These are phyloP conservation scores for Antrozous pallidus DNA, from an alignment of 2,797 vertebrate species.

Conservation along the genomic window DNA sequence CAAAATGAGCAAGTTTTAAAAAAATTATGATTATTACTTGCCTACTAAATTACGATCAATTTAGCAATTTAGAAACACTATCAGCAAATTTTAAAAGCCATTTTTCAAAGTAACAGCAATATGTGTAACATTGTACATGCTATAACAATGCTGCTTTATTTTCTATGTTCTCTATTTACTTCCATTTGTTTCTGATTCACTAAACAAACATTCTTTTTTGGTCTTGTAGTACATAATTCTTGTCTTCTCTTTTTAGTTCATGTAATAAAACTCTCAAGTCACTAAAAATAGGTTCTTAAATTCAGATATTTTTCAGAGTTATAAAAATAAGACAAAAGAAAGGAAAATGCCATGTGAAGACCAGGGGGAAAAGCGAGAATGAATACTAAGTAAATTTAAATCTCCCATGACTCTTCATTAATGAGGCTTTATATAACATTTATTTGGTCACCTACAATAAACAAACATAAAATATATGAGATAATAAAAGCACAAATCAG, in stretches of 20 bases:
- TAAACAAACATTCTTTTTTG: conserved; percentile 41
- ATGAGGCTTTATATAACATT: background rate
- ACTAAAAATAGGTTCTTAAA: conserved; percentile 17
- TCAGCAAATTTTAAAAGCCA: conserved; percentile 59
- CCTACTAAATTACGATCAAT: conserved; percentile 56
- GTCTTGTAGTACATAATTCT: conserved; percentile 30
- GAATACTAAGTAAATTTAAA: conserved; percentile 22
- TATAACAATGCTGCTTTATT: conserved; percentile 41
- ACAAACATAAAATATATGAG: background rate
- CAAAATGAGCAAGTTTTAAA: conserved; percentile 9
- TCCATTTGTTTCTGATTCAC: conserved; percentile 54
- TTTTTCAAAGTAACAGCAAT: conserved; percentile 69
- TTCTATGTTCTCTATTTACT: conserved; percentile 30
- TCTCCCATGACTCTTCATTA: background rate
- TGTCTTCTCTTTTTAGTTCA: conserved; percentile 26
- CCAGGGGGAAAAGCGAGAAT: background rate
- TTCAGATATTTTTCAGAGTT: conserved; percentile 39
- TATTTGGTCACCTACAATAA: conserved; percentile 36
- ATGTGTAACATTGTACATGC: background rate
- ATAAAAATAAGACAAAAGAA: conserved; percentile 37
- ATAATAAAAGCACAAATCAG: conserved; percentile 25
- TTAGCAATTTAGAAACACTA: conserved; percentile 58
- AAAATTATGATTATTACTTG: background rate
- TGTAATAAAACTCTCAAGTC: conserved; percentile 32
- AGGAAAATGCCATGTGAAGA: background rate